Base-by-base conservation (phyloP, 1,140 invertebrate species). In the Lamellibrachia luymesi region DNA sequence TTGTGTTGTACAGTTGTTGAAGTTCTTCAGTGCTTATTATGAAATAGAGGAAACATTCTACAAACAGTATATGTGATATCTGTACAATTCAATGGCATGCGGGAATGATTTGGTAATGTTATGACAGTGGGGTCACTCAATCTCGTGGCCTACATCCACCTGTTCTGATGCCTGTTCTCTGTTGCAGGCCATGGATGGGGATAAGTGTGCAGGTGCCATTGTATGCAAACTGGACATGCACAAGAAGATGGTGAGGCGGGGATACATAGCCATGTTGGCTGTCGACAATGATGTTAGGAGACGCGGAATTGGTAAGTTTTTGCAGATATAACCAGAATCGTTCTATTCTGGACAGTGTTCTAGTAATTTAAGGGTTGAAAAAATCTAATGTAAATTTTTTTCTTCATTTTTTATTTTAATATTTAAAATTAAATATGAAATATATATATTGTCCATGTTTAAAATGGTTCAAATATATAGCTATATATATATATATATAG, bases 221-320 rank as follows among this genome's bases (percentile, higher is more conserved):
- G 99, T 99, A 93, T 99, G 99, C 97, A 99, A 99, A 97, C 97
- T 99, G 96, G 99, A 99, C 97, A 97, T 98, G 95, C 95, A 96
- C 94, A 98, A 99, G 97, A 98, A 98, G 94, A 98, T 98, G 97
- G 97, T 98, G 94, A 89, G 52, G 27, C 97, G 99, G 96, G 99
- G 99, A 91, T 99, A 99, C 95, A 99, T 99, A 95, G 99, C 99
- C 49, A 99, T 99, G 99, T 97, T 99, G 95, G 99, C 99, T 89
- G 99, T 99, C 8, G 98, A 99, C 97, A 97, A 99, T 95, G 98
- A 98, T 95, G 99, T 98, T 96, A 97, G 99, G 94, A 98, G 99
- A 96, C 97, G 97, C 95, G 98, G 98, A 97, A 99, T 99, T 95
- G 98, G 98, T 98, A 94, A 94, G 92, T 91, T 13, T 38, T 50